phyloP scores from a whole-genome alignment of 2,888 invertebrate genomes.

The Platycheirus rosarum region DNA sequence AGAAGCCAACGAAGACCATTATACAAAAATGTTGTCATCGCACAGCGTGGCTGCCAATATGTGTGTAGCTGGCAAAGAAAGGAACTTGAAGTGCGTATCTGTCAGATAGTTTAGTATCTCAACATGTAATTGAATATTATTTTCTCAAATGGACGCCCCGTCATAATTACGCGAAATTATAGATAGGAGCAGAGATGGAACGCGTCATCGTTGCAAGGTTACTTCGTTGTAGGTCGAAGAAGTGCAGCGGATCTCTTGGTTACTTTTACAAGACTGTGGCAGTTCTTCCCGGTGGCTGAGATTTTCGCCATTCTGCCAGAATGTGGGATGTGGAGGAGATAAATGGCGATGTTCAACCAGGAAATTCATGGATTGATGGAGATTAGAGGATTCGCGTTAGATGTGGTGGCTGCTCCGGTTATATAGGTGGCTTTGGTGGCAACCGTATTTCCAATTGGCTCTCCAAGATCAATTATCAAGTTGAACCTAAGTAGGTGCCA shows the following conservation, averaged over 20 bases:
- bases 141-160: constrained; percentile 69
- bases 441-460: constrained; percentile 57
- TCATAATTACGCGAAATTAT: constrained; percentile 70
- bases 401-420: constrained; percentile 32
- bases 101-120: constrained; percentile 59
- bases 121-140: constrained; percentile 71
- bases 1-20: constrained; percentile 15
- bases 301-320: constrained; percentile 64
- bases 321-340: constrained; percentile 69
- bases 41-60: constrained; percentile 20
- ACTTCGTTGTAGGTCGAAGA: constrained; percentile 44
- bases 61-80: constrained; percentile 4
- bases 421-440: constrained; percentile 15
- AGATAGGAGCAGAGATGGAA: constrained; percentile 45
- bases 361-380: constrained; percentile 73
- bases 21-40: constrained; percentile 62
- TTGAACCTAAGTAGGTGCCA: constrained; percentile 66
- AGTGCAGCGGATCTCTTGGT: not conserved
- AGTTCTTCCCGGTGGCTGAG: constrained; percentile 47
- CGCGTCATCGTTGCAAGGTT: constrained; percentile 46
- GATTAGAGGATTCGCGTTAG: constrained; percentile 67
- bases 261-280: constrained; percentile 11
- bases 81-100: constrained; percentile 39
- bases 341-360: constrained; percentile 74
- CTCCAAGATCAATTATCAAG: constrained; percentile 68